Base-by-base conservation (phyloP, 2,888 invertebrate genomes). In the Eilema sororculum region DNA sequence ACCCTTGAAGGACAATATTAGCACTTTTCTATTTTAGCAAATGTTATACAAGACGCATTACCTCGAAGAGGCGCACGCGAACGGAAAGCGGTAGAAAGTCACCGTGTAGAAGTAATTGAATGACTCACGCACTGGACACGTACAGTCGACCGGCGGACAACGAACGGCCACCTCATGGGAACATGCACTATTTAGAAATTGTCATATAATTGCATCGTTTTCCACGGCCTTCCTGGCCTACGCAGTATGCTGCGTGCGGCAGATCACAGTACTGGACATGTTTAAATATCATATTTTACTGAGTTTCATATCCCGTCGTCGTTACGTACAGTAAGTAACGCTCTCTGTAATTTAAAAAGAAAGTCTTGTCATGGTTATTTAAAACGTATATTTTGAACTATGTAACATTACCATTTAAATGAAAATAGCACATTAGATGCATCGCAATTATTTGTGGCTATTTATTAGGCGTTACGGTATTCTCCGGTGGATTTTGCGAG, bases 11-110 rank as follows among this genome's bases (percentile, higher is more conserved):
- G 86, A 88, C 80, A 72, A 76, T 78, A 82, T 87, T 86, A 85
- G 78, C 84, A 81, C 86, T 91, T 93, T 93, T 93, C 93, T 91
- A 91, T 93, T 92, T 93, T 91, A 91, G 88, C 90, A 84, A 88
- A 84, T 74, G 85, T 92, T 93, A 91, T 90, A 90, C 91, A 93
- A 93, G 87, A 86, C 81, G 80, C 80, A 84, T 87, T 88, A 82
- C 83, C 79, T 81, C 81, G 81, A 86, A 88, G 86, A 90, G 82
- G 81, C 79, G 81, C 90, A 89, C 81, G 87, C 89, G 85, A 89
- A 84, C 84, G 83, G 81, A 82, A 84, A 85, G 84, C 82, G 77
- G 86, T 94, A 93, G 94, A 94, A 93, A 94, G 93, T 91, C 86
- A 79, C 77, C 83, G 78, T 71, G 75, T 71, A 78, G 76, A 84